phyloP scores from a whole-genome alignment of 2,113 vertebrate genomes.

The Struthio camelus region DNA sequence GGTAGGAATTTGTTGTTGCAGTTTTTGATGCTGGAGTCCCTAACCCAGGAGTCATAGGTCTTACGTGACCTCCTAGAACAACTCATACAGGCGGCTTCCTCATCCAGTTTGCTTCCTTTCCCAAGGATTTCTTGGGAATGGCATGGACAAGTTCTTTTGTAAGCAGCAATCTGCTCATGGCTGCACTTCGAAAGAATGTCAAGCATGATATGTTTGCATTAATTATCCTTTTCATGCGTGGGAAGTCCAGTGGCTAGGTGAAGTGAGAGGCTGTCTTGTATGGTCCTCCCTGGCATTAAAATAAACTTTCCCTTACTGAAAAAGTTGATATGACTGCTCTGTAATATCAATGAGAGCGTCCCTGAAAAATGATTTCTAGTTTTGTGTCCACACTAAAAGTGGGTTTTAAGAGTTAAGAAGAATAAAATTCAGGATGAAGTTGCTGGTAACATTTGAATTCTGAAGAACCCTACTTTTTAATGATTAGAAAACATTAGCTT shows the following conservation, averaged over 20 bases:
- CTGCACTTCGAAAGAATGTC: neutral
- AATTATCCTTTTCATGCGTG: neutral
- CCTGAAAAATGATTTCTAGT: neutral
- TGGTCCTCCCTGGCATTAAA: neutral
- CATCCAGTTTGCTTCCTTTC: neutral
- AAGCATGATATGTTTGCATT: neutral
- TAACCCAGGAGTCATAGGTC: neutral
- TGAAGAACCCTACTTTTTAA: neutral
- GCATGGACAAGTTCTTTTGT: neutral
- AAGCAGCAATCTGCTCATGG: neutral
- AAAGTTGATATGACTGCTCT: neutral
- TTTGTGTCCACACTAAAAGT: neutral
- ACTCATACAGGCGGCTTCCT: neutral
- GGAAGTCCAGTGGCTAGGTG: neutral
- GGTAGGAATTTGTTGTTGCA: neutral
- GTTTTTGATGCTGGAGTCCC: neutral
- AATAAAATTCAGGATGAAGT: neutral
- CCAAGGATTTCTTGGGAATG: neutral
- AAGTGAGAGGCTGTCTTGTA: neutral
- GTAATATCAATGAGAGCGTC: rapidly evolving
- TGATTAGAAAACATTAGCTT: neutral
- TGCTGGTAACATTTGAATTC: neutral
- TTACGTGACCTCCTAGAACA: neutral
- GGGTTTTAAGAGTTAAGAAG: neutral
- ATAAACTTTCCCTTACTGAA: neutral